Percentiles rank a stretch among this genome's conserved stretches.
Evolutionary conservation across 2,113 vertebrate genomes (phyloP).

Genomic region (Dipodomys ordii): DNA sequence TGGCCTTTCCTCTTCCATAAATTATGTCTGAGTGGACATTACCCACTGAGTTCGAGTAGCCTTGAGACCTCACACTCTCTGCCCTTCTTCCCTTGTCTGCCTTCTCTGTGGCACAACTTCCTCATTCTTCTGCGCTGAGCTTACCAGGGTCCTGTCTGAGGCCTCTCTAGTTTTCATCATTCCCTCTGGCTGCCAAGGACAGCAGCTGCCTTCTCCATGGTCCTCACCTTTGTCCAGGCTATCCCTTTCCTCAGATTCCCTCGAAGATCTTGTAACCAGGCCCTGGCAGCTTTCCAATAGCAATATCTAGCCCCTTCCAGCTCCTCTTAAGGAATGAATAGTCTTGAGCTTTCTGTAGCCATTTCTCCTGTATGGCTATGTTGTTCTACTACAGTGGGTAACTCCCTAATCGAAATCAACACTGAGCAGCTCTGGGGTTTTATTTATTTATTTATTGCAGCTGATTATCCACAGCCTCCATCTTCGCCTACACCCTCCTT

Average conservation of each 20-base stretch:
- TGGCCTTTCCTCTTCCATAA: slow-evolving; percentile 18
- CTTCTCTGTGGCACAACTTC: slow-evolving; percentile 64
- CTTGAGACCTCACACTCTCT: slow-evolving; percentile 55
- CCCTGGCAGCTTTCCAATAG: not conserved
- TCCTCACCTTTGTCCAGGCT: not conserved
- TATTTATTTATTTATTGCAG: too few relatives aligned
- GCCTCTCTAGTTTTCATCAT: slow-evolving; percentile 48
- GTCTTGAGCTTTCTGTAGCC: not conserved
- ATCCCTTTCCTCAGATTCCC: not conserved
- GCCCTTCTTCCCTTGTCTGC: slow-evolving; percentile 46
- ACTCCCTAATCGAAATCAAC: not conserved
- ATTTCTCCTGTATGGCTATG: not conserved
- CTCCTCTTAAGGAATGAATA: too few relatives aligned
- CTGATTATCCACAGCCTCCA: not conserved
- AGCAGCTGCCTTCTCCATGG: not conserved
- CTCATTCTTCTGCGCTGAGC: not conserved
- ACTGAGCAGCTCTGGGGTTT: not conserved
- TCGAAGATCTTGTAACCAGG: too few relatives aligned
- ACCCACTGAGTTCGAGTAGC: slow-evolving; percentile 51
- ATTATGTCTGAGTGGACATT: slow-evolving; percentile 64
- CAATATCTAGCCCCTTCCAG: rapidly evolving
- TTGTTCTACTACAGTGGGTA: not conserved
- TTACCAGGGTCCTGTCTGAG: not conserved
- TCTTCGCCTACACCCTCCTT: not conserved
- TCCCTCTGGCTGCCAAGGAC: not conserved